Evolutionary conservation across 2,888 invertebrate genomes (phyloP), one percentile per base, ranked within the genome.

Genomic region (Polylopha cassiicola): DNA sequence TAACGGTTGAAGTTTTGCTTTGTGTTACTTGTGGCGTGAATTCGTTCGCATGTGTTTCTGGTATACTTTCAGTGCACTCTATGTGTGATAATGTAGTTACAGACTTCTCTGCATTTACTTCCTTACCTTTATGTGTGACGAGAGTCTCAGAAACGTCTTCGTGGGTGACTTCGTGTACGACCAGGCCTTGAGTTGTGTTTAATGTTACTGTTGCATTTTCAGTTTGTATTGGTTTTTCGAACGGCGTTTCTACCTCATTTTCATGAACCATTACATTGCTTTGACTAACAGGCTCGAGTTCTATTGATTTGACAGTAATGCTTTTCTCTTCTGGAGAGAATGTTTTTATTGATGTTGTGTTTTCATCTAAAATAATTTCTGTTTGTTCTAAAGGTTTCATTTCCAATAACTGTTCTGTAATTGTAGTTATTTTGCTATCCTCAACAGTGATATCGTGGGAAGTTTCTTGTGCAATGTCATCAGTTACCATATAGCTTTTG

Each of bases 381-480:
- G 59, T 70, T 51, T 74, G 70, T 53, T 74, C 61, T 41, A 78
- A 38, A 0, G 76, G 55, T 50, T 61, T 72, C 6, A 63, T 54
- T 55, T 69, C 70, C 34, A 68, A 39, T 13, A 79, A n/a, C 15
- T 69, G 53, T 46, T 85, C 57, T 8, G 61, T 65, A 0, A 86
- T 79, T 27, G 63, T 66, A 60, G 84, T 84, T 26, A 61, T 53
- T 30, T 65, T 58, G n/a, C 80, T 76, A 47, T 66, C 67, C 14
- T 69, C 51, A 4, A 68, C 60, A 37, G 50, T 50, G 14, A 88
- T 76, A 38, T 69, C 47, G 27, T 72, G 71, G 52, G 87, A 75
- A 44, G 72, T 72, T 53, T 89, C 88, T 2, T 82, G 80, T 14
- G 59, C 37, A 9, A 70, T 24, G 38, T 70, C 66, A 62, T 81